Percentiles rank a stretch among this genome's conserved stretches.
These are phyloP conservation scores for Trogon surrucura DNA, from an alignment of 2,113 vertebrate species.

Conservation along the genomic window DNA sequence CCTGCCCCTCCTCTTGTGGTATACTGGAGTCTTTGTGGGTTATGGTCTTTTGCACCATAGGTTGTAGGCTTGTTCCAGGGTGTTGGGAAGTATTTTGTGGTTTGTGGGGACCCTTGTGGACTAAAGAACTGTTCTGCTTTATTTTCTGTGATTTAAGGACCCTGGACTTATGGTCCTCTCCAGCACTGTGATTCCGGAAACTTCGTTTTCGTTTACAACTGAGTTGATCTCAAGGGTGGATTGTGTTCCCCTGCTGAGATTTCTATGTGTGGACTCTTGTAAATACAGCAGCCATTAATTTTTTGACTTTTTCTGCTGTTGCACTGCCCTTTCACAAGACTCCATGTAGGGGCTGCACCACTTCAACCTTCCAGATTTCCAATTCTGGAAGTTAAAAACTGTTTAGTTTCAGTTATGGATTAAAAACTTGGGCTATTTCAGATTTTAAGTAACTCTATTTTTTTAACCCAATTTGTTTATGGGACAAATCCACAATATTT, in stretches of 20 bases:
- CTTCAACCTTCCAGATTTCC: neutral
- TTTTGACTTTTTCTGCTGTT: neutral
- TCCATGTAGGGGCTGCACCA: neutral
- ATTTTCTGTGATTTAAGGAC: neutral
- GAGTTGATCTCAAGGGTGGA: neutral
- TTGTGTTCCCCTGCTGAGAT: neutral
- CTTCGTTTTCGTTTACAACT: neutral
- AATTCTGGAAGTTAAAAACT: neutral
- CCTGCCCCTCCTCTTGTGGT: neutral
- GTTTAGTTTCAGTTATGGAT: neutral
- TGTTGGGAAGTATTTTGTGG: constrained; percentile 41
- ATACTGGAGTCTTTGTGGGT: neutral
- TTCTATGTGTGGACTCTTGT: neutral
- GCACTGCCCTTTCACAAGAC: neutral
- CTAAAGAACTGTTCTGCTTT: neutral
- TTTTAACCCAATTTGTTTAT: neutral
- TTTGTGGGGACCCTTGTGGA: constrained; percentile 12
- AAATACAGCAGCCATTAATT: neutral
- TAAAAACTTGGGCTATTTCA: neutral
- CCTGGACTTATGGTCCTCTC: neutral
- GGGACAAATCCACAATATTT: neutral
- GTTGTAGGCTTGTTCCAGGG: neutral
- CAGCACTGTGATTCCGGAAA: neutral
- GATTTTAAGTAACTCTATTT: neutral
- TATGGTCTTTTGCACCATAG: neutral